A percentile compares a stretch with the other conserved stretches of the same genome.
phyloP scores from a whole-genome alignment of 2,113 vertebrate genomes.

The Rissa tridactyla region DNA sequence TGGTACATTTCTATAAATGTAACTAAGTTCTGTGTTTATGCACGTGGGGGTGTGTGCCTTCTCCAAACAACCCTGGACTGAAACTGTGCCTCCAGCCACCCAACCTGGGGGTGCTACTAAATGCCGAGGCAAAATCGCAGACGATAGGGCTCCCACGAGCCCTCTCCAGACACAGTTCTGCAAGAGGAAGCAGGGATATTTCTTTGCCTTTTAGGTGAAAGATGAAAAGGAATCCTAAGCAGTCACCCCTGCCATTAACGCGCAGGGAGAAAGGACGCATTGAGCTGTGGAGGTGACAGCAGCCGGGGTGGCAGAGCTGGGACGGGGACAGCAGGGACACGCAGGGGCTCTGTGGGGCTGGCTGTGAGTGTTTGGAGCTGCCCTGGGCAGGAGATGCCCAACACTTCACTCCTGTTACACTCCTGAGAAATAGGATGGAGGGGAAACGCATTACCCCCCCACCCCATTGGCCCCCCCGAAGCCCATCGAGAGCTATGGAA shows the following conservation, averaged over 20 bases:
- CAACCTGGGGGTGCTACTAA: neutral
- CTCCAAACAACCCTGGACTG: neutral
- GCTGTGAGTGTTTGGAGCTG: neutral
- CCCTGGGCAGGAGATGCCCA: neutral
- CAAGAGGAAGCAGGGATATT: neutral
- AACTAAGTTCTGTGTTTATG: neutral
- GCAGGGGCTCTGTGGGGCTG: neutral
- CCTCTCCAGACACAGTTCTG: neutral
- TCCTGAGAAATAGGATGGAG: neutral
- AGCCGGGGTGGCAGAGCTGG: neutral
- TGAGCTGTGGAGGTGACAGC: neutral
- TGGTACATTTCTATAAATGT: neutral
- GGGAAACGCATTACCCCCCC: accelerated
- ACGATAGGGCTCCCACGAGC: accelerated
- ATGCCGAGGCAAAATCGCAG: neutral
- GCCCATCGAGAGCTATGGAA: accelerated
- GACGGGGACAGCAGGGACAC: neutral
- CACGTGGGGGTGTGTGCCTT: neutral
- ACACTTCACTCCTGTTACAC: accelerated
- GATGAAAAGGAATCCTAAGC: neutral
- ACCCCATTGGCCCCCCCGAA: neutral
- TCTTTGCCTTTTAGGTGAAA: neutral
- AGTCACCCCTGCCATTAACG: neutral
- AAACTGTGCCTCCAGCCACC: neutral
- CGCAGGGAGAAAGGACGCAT: neutral